These are phyloP conservation scores for Shargacucullia verbasci DNA, from an alignment of 2,888 invertebrate genomes.

Conservation along the genomic window DNA sequence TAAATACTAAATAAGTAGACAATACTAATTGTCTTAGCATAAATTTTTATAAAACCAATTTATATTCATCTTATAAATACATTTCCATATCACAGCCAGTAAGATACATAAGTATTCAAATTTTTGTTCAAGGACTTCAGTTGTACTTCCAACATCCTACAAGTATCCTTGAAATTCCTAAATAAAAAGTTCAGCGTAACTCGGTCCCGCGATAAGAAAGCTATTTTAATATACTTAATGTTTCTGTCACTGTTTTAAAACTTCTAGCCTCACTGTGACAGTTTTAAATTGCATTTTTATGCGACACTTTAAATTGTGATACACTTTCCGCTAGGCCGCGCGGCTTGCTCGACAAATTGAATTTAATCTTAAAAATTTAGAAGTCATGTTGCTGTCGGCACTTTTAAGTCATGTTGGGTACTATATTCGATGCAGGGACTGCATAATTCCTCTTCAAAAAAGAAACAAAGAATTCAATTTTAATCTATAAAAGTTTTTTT, in stretches of 20 bases:
- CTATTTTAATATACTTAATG: conserved; percentile 51
- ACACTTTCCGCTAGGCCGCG: conserved; percentile 29
- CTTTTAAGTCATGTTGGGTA: too few relatives aligned
- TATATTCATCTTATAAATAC: too few relatives aligned
- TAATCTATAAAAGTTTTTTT: too few relatives aligned
- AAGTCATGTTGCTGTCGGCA: too few relatives aligned
- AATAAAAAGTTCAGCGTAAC: conserved; percentile 21
- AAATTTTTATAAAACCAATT: too few relatives aligned
- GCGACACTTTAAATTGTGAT: conserved; percentile 48
- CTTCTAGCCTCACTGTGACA: conserved; percentile 51
- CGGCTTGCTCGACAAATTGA: conserved; percentile 30
- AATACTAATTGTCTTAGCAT: too few relatives aligned
- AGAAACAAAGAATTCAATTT: too few relatives aligned
- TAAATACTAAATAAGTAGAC: too few relatives aligned
- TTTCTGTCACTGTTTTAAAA: conserved; percentile 49
- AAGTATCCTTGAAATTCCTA: conserved; percentile 21
- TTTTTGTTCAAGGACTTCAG: conserved; percentile 3
- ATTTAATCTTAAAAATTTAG: not conserved
- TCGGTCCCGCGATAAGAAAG: conserved; percentile 33
- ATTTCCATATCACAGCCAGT: too few relatives aligned
- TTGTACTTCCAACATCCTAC: conserved; percentile 2
- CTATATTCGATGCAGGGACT: too few relatives aligned
- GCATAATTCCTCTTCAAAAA: too few relatives aligned
- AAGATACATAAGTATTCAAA: too few relatives aligned
- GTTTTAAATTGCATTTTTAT: conserved; percentile 59